These are phyloP conservation scores for Heteromurus nitidus DNA, from an alignment of 2,888 invertebrate species.

Conservation along the genomic window DNA sequence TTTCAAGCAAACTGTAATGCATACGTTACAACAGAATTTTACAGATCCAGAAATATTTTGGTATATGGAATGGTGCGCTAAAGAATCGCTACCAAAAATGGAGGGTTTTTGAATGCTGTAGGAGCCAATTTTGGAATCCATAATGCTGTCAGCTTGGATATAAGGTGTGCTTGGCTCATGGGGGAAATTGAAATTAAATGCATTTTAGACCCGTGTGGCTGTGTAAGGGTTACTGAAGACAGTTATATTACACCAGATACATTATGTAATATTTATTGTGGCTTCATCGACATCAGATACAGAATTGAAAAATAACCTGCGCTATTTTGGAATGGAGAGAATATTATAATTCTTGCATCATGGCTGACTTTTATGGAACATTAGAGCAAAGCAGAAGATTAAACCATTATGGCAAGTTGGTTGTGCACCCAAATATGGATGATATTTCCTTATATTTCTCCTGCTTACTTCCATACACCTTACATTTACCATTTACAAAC, in stretches of 20 bases:
- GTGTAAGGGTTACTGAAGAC: conserved; percentile 35
- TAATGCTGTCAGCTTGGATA: too few species aligned
- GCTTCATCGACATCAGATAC: conserved; percentile 25
- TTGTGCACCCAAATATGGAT: conserved; percentile 44
- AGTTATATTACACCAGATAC: conserved; percentile 26
- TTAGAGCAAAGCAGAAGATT: conserved; percentile 51
- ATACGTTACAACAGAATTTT: too few species aligned
- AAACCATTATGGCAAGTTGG: conserved; percentile 51
- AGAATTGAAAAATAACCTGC: conserved; percentile 57
- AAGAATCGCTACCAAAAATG: too few species aligned
- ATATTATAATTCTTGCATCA: conserved; percentile 53
- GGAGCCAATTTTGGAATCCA: too few species aligned
- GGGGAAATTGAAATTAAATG: conserved; percentile 43
- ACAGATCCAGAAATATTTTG: too few species aligned
- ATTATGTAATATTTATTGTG: conserved; percentile 51
- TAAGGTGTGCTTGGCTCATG: conserved; percentile 9
- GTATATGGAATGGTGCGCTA: too few species aligned
- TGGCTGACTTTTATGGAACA: conserved; percentile 62
- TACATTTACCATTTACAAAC: conserved; percentile 27
- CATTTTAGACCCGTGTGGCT: conserved; percentile 22
- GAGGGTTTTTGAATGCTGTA: too few species aligned
- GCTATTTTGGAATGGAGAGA: conserved; percentile 26
- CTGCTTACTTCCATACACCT: neutral
- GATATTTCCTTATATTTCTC: conserved; percentile 35
- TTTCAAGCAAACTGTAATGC: too few species aligned